Base-by-base conservation (phyloP, 2,113 vertebrate genomes). In the Takifugu flavidus region DNA sequence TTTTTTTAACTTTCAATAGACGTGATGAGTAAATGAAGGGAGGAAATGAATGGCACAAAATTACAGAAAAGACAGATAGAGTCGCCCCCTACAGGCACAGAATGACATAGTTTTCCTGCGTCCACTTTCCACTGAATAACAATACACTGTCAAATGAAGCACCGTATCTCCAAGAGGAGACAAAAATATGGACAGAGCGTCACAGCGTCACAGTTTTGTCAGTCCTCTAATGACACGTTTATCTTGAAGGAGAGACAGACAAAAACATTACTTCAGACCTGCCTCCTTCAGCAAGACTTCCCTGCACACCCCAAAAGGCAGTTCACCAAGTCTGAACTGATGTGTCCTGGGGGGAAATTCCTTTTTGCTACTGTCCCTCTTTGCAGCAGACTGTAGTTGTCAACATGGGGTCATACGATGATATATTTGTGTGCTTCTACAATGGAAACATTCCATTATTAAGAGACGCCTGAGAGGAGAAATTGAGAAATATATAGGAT, bases 281-380 rank as follows among this genome's bases (percentile, higher is more conserved):
- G 61, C 74, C 65, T 80, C 52, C 56, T 63, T 70, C 62, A 47
- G 46, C 43, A 51, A 80, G 78, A 70, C 78, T 59, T 63, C 61
- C 78, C 25, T 5, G 61, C 56, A 70, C 75, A 76, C 59, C 72
- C 49, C 56, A 62, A 29, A 68, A 86, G 75, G 80, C 78, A 80
- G 69, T 75, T 85, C 80, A 72, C 56, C 4, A 54, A 83, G 85
- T 80, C 79, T 82, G 72, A 65, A 55, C 72, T 67, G 59, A 75
- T 85, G 56, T 87, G 78, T 87, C 88, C 87, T 70, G 66, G 39
- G 86, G 20, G 39, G 85, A 73, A 85, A 89, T 89, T 89, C 86
- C 86, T 86, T 75, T 82, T 78, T 60, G 53, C 76, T 58, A 78
- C 75, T 84, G 82, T 82, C 86, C 85, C 79, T 79, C 79, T 73